These are phyloP conservation scores for Haliclona indistincta DNA, from an alignment of 37 sponge, comb jelly and placozoan species.

Conservation along the genomic window DNA sequence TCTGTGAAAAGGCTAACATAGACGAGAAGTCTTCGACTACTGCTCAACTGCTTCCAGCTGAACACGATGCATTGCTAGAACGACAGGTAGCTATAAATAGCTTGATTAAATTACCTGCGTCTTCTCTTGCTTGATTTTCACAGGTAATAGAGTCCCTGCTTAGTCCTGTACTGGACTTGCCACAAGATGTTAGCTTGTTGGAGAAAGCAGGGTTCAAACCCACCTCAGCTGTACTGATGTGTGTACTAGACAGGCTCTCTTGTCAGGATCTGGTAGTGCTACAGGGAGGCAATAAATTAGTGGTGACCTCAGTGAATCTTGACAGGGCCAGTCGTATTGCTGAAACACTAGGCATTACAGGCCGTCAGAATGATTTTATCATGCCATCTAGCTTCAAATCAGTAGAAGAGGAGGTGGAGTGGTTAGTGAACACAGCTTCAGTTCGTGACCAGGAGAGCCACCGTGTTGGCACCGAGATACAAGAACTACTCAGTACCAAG, in stretches of 20 bases:
- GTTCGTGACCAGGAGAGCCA: slow-evolving; percentile 68
- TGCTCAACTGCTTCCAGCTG: background rate
- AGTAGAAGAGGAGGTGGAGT: slow-evolving; percentile 48
- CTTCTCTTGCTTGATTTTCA: slow-evolving; percentile 2
- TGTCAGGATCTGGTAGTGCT: slow-evolving; percentile 31
- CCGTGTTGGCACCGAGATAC: slow-evolving; percentile 72
- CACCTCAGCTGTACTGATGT: background rate
- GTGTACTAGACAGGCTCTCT: slow-evolving; percentile 18
- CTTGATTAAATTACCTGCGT: no score
- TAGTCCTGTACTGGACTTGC: slow-evolving; percentile 44
- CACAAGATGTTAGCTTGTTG: slow-evolving; percentile 12
- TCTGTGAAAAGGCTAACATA: background rate
- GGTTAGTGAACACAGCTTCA: slow-evolving; percentile 38
- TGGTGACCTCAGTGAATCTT: slow-evolving; percentile 19
- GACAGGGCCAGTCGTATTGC: slow-evolving; percentile 26
- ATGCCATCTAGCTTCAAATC: background rate
- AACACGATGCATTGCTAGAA: background rate
- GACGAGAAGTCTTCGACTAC: background rate
- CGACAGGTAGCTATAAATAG: no score
- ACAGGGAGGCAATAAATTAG: background rate
- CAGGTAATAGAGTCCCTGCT: slow-evolving; percentile 37
- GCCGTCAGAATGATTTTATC: background rate
- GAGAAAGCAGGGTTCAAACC: background rate
- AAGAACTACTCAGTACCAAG: slow-evolving; percentile 77
- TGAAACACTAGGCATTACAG: background rate